A percentile compares a stretch with the other conserved stretches of the same genome.
These are phyloP conservation scores for Chionodraco myersi DNA, from an alignment of 2,113 vertebrate species.

Conservation along the genomic window DNA sequence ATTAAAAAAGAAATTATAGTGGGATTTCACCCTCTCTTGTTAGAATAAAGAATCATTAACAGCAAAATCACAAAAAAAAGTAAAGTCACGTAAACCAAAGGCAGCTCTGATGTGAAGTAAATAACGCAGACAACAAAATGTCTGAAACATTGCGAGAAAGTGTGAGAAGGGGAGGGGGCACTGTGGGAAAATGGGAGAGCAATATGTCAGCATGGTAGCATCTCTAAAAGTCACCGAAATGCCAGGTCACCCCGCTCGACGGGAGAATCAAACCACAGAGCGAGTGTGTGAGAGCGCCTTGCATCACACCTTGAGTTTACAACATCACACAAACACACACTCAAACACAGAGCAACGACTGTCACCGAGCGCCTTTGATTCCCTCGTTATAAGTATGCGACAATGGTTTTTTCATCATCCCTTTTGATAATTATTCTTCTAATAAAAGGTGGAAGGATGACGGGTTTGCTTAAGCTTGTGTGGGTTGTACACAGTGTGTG, in stretches of 20 bases:
- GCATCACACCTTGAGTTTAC: constrained; percentile 61
- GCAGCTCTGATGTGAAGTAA: constrained; percentile 25
- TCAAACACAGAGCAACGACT: constrained; percentile 25
- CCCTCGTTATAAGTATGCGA: constrained; percentile 47
- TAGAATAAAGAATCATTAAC: no score
- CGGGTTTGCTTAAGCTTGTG: constrained; percentile 17
- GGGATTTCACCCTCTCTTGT: no score
- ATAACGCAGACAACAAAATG: constrained; percentile 41
- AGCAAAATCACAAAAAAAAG: background rate
- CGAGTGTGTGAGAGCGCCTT: constrained; percentile 57
- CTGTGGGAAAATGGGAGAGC: constrained; percentile 64
- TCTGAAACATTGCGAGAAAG: constrained; percentile 24
- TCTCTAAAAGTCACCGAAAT: constrained; percentile 87
- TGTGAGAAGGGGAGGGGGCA: constrained; percentile 1
- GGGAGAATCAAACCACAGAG: constrained; percentile 72
- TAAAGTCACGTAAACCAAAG: background rate
- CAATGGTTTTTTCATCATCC: constrained; percentile 9
- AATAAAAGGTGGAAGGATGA: constrained; percentile 67
- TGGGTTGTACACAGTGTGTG: background rate
- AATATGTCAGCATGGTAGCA: constrained; percentile 78
- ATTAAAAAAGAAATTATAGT: constrained; percentile 15
- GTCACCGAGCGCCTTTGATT: constrained; percentile 53
- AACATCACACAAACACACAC: constrained; percentile 51
- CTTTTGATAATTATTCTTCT: constrained; percentile 72
- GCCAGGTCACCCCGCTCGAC: constrained; percentile 82